A percentile compares a stretch with the other conserved stretches of the same genome.
Evolutionary conservation across 2,797 vertebrate genomes (phyloP).

Genomic region (Acanthopagrus latus): DNA sequence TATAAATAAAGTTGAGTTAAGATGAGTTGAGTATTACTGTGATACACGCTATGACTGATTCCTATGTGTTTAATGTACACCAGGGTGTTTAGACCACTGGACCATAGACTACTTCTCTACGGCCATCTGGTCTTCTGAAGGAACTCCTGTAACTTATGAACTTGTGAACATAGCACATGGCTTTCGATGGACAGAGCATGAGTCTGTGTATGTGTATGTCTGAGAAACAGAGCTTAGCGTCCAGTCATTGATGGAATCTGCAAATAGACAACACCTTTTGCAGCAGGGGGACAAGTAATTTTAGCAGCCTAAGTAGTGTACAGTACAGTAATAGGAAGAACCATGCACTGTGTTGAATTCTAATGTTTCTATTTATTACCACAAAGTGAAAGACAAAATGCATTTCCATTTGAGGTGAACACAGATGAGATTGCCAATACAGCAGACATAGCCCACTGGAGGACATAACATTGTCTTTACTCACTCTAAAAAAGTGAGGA

Average conservation of each 20-base stretch:
- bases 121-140: constrained; percentile 70
- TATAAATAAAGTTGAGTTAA: too few relatives aligned
- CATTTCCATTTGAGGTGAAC: constrained; percentile 65
- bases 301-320: constrained; percentile 61
- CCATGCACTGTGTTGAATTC: constrained; percentile 50
- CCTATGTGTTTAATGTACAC: constrained; percentile 79
- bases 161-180: constrained; percentile 65
- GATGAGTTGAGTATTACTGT: too few relatives aligned
- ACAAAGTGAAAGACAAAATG: constrained; percentile 59
- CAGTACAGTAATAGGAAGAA: constrained; percentile 27
- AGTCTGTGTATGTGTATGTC: constrained; percentile 18
- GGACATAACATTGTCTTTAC: constrained; percentile 42
- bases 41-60: constrained; percentile 69
- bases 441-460: constrained; percentile 34
- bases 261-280: constrained; percentile 75
- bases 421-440: constrained; percentile 58
- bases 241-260: constrained; percentile 76
- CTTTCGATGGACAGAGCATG: constrained; percentile 28
- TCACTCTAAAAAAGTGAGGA: constrained; percentile 25
- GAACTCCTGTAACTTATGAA: constrained; percentile 52
- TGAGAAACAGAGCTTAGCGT: constrained; percentile 58
- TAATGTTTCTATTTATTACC: constrained; percentile 74
- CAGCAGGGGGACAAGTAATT: constrained; percentile 75
- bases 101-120: constrained; percentile 73
- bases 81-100: constrained; percentile 75